Percentiles rank a stretch among this genome's conserved stretches.
Conservation (phyloP, 2,113 vertebrate genomes). For the Festucalex cinctus region DNA sequence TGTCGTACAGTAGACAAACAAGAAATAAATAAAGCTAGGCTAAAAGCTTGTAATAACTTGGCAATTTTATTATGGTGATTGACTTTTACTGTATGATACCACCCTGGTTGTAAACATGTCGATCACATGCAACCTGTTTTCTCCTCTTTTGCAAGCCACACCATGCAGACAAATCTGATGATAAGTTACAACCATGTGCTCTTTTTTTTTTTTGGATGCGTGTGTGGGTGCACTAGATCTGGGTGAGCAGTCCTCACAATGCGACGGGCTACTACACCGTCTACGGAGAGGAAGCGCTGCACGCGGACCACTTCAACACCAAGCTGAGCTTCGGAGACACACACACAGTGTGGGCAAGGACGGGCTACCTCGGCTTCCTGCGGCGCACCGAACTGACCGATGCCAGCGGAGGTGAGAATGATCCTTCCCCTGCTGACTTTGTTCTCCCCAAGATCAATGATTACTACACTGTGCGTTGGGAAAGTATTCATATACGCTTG, state of each 20-base stretch:
- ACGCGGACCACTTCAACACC: conserved; percentile 92
- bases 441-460: not conserved
- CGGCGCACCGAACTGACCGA: conserved; percentile 92
- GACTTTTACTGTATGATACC: too few relatives aligned
- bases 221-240: conserved; percentile 72
- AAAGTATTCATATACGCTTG: not conserved
- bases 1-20: too few relatives aligned
- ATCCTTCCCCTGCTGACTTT: not conserved
- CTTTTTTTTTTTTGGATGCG: not conserved
- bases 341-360: conserved; percentile 89
- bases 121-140: too few relatives aligned
- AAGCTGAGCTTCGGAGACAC: conserved; percentile 93
- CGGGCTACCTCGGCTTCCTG: conserved; percentile 94
- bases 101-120: too few relatives aligned
- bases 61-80: too few relatives aligned
- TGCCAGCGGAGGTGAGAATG: conserved; percentile 84
- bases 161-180: not conserved
- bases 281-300: conserved; percentile 89
- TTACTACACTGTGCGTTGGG: not conserved
- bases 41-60: too few relatives aligned
- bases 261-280: conserved; percentile 93
- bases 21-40: too few relatives aligned
- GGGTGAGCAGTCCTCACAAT: conserved; percentile 96
- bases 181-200: not conserved
- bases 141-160: too few relatives aligned